Evolutionary conservation across 2,797 vertebrate genomes (phyloP).

Genomic region (Botia almorhae): DNA sequence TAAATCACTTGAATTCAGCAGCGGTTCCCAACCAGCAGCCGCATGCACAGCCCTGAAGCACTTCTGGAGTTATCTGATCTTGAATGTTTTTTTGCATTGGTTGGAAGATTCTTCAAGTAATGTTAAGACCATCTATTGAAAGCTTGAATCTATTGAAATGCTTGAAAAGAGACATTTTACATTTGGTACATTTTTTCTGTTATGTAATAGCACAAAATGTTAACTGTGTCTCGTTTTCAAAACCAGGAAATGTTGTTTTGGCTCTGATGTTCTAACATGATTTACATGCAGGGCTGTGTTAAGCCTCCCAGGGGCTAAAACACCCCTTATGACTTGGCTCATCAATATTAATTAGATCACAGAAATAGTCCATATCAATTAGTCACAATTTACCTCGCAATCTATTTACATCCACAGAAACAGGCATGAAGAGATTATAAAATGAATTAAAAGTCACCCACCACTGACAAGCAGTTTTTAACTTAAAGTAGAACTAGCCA

Average conservation of each 20-base stretch:
- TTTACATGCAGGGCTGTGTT: background rate
- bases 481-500: background rate
- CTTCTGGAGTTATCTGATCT: slow-evolving; percentile 4
- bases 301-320: background rate
- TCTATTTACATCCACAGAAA: background rate
- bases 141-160: background rate
- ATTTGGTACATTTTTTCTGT: background rate
- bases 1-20: slow-evolving; percentile 2
- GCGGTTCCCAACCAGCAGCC: background rate
- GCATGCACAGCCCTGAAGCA: slow-evolving; percentile 7
- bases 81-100: slow-evolving; percentile 13
- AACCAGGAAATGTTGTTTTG: background rate
- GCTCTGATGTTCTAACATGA: background rate
- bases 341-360: slow-evolving; percentile 16
- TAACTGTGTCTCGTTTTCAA: background rate
- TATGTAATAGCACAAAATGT: background rate
- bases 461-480: background rate
- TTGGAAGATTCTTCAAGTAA: background rate
- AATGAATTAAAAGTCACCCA: background rate
- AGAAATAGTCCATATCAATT: background rate
- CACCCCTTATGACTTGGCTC: background rate
- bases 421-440: background rate
- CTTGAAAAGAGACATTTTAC: background rate
- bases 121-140: background rate
- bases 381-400: background rate